Conservation (phyloP, 2,113 vertebrate species). For the Emydocephalus ijimae region DNA sequence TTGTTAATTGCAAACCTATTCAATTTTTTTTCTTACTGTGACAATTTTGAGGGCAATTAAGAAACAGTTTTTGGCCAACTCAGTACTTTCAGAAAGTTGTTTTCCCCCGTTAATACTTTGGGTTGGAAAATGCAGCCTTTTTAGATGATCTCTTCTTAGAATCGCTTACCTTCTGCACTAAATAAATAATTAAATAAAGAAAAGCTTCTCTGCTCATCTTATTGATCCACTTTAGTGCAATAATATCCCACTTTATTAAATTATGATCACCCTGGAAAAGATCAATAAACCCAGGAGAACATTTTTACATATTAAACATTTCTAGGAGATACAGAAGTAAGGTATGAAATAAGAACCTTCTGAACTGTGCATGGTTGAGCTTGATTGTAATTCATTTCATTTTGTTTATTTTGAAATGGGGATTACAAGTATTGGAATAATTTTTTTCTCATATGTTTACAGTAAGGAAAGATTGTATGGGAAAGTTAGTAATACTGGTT, state of each 20-base stretch:
- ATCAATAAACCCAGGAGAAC: background rate
- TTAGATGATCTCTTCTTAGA: background rate
- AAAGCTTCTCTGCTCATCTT: slow-evolving; percentile 24
- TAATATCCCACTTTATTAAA: slow-evolving; percentile 28
- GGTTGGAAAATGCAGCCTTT: slow-evolving; percentile 12
- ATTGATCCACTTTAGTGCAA: slow-evolving; percentile 28
- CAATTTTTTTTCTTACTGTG: background rate
- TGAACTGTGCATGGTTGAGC: background rate
- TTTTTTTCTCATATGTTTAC: background rate
- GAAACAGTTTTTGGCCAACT: background rate
- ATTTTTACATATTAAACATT: slow-evolving; percentile 16
- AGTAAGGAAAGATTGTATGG: background rate
- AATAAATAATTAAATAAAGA: slow-evolving; percentile 14
- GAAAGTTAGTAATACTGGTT: background rate
- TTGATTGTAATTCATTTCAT: background rate
- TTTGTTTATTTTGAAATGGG: background rate
- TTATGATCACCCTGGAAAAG: slow-evolving; percentile 27
- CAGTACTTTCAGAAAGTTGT: background rate
- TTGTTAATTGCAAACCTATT: background rate
- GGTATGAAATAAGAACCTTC: background rate
- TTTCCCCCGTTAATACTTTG: background rate
- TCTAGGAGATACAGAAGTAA: slow-evolving; percentile 1
- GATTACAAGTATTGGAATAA: background rate
- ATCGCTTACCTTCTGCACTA: slow-evolving; percentile 5
- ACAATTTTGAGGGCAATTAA: background rate